Evolutionary conservation across 2,113 vertebrate species (phyloP).

Genomic region (Bombycilla garrulus): DNA sequence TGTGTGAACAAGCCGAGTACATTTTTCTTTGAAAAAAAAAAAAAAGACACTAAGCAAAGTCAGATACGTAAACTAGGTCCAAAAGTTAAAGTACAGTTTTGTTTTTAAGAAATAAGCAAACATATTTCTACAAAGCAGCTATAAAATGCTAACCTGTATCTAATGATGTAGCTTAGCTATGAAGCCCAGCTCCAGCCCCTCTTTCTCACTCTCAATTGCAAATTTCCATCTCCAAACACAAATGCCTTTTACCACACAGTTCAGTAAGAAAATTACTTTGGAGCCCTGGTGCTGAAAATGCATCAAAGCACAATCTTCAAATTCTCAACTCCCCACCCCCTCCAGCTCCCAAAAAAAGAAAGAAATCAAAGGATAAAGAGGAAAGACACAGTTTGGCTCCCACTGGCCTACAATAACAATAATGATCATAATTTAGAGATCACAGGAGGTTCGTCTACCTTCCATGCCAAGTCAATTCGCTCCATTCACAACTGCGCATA

Average conservation of each 20-base stretch:
- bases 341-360: background rate
- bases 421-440: background rate
- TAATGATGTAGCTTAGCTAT: background rate
- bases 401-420: background rate
- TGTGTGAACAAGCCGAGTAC: accelerated
- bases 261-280: constrained; percentile 1
- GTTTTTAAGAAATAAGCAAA: background rate
- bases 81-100: background rate
- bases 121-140: background rate
- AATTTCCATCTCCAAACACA: constrained; percentile 4
- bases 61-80: background rate
- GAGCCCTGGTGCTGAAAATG: constrained; percentile 12
- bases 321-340: background rate
- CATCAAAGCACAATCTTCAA: constrained; percentile 2
- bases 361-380: background rate
- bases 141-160: background rate
- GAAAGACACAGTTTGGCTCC: background rate
- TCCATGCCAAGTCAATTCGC: background rate
- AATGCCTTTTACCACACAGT: background rate
- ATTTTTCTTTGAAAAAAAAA: background rate
- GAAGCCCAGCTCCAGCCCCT: background rate
- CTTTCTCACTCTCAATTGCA: background rate
- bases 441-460: background rate
- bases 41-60: background rate
- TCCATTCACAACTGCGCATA: background rate